phyloP scores from a whole-genome alignment of 1,140 invertebrate species.

The Arctopsyche grandis region DNA sequence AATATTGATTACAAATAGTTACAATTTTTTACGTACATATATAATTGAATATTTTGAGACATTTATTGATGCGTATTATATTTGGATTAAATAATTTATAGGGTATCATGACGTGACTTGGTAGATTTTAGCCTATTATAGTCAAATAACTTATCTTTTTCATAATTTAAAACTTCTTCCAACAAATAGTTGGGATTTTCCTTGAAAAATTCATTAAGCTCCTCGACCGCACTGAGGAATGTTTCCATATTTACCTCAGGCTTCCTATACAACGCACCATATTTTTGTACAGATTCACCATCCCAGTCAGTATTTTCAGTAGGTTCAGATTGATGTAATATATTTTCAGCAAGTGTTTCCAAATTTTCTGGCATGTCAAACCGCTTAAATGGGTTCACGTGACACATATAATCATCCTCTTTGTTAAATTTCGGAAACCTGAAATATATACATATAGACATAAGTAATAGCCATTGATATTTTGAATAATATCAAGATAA shows the following conservation, averaged over 20 bases:
- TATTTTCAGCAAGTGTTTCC: conserved; percentile 24
- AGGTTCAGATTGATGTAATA: conserved; percentile 14
- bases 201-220: conserved; percentile 38
- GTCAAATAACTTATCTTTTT: too few relatives aligned
- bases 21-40: too few relatives aligned
- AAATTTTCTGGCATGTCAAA: conserved; percentile 45
- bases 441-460: conserved; percentile 4
- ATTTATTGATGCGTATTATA: too few relatives aligned
- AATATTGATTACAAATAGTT: too few relatives aligned
- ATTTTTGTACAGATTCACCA: background rate
- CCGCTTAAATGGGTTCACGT: conserved; percentile 46
- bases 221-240: background rate
- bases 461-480: background rate
- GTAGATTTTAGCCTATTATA: too few relatives aligned
- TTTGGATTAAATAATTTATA: too few relatives aligned
- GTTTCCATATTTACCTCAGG: background rate
- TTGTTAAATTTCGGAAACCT: conserved; percentile 42
- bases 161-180: conserved; percentile 5
- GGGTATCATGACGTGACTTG: too few relatives aligned
- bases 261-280: background rate
- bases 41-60: too few relatives aligned
- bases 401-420: conserved; percentile 33
- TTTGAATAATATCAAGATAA: background rate
- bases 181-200: conserved; percentile 42
- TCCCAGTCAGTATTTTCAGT: background rate